Evolutionary conservation across 2,113 vertebrate genomes (phyloP).

Genomic region (Collichthys lucidus): DNA sequence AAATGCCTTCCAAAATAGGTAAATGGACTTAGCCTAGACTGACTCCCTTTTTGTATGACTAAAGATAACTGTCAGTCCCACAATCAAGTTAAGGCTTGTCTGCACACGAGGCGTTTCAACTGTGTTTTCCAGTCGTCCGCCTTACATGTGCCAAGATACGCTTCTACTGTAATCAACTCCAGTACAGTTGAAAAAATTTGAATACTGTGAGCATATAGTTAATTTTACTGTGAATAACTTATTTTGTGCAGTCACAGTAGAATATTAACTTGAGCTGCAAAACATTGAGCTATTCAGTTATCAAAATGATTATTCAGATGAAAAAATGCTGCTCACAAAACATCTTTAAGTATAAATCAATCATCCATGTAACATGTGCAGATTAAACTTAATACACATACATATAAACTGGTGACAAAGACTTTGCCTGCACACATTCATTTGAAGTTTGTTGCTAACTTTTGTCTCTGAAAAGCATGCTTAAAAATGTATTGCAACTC

Average conservation of each 20-base stretch:
- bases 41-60: no score
- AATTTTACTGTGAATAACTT: neutral
- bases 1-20: neutral
- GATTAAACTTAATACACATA: neutral
- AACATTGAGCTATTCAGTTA: neutral
- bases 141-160: neutral
- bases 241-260: neutral
- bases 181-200: neutral
- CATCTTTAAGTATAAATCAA: neutral
- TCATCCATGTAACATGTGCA: neutral
- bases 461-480: conserved; percentile 6
- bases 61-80: neutral
- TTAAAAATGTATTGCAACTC: neutral
- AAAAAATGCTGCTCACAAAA: neutral
- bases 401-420: neutral
- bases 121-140: neutral
- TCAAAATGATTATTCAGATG: conserved; percentile 1
- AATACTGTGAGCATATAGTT: neutral
- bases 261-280: conserved; percentile 20
- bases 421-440: neutral
- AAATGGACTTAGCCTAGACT: neutral
- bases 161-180: neutral
- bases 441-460: conserved; percentile 8
- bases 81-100: neutral
- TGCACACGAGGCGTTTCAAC: neutral